Conservation (phyloP, 2,888 invertebrate species). For the Kuschelorhynchus macadamiae region DNA sequence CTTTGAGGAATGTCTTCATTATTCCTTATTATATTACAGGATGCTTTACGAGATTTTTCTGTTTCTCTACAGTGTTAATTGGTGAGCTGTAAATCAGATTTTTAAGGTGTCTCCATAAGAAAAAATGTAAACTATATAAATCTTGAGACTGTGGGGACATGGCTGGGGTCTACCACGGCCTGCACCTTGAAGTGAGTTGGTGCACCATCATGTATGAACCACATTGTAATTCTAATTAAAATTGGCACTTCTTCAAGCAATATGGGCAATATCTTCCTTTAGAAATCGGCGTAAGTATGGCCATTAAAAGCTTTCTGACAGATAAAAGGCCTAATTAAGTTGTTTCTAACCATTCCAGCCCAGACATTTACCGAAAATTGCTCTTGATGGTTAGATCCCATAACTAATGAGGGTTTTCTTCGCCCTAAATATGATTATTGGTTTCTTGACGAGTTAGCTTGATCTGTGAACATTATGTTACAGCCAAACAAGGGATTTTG, state of each 20-base stretch:
- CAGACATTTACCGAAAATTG: slow-evolving; percentile 2
- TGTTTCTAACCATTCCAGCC: neutral
- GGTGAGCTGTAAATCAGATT: too few relatives aligned
- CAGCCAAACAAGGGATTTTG: neutral
- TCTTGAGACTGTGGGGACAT: too few relatives aligned
- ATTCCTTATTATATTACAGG: too few relatives aligned
- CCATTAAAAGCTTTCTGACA: neutral
- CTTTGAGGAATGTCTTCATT: too few relatives aligned
- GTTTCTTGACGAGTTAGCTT: neutral
- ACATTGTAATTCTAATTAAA: slow-evolving; percentile 55
- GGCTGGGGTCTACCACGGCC: too few relatives aligned
- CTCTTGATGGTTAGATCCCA: neutral
- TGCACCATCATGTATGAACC: slow-evolving; percentile 58
- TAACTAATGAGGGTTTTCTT: neutral
- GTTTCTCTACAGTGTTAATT: too few relatives aligned
- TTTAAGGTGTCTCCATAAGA: too few relatives aligned
- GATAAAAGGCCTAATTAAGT: slow-evolving; percentile 13
- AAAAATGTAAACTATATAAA: too few relatives aligned
- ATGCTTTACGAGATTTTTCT: too few relatives aligned
- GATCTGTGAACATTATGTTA: neutral
- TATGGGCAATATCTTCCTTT: slow-evolving; percentile 27
- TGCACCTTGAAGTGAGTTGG: slow-evolving; percentile 51
- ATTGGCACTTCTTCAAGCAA: slow-evolving; percentile 52
- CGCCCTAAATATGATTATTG: neutral
- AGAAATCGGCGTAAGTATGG: neutral